phyloP scores from a whole-genome alignment of 1,140 invertebrate species.

The Eumeta japonica region DNA sequence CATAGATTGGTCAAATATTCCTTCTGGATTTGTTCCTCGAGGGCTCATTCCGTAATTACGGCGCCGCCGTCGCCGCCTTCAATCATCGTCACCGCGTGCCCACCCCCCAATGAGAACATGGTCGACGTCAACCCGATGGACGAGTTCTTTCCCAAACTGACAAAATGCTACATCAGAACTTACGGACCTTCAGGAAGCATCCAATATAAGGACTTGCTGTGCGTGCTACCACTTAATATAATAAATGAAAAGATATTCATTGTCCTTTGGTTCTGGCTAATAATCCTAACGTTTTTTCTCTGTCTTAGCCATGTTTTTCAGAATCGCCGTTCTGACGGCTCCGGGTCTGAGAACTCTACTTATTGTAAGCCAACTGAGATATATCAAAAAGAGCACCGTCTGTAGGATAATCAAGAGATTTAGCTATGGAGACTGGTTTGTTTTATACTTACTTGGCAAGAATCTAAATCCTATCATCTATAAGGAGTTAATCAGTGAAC shows the following conservation, averaged over 20 bases:
- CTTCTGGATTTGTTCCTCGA: conserved; percentile 73
- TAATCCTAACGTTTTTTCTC: conserved; percentile 66
- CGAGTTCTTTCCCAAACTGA: conserved; percentile 71
- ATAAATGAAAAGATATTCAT: conserved; percentile 80
- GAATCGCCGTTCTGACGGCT: conserved; percentile 51
- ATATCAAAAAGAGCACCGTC: conserved; percentile 49
- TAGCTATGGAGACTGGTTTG: conserved; percentile 68
- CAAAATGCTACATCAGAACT: conserved; percentile 73
- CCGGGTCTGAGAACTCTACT: conserved; percentile 55
- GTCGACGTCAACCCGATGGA: conserved; percentile 57
- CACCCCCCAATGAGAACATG: conserved; percentile 19
- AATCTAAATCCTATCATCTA: conserved; percentile 66
- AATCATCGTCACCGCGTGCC: conserved; percentile 34
- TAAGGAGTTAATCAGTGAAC: conserved; percentile 55
- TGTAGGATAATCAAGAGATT: conserved; percentile 57
- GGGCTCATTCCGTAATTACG: conserved; percentile 71
- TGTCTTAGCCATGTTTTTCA: conserved; percentile 64
- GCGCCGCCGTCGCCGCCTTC: conserved; percentile 60
- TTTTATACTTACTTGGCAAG: conserved; percentile 65
- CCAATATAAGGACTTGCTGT: conserved; percentile 66
- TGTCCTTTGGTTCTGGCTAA: conserved; percentile 81
- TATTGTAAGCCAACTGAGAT: conserved; percentile 57
- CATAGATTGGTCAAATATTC: conserved; percentile 60
- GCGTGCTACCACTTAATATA: conserved; percentile 74
- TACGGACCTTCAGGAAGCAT: conserved; percentile 64